A percentile compares a stretch with the other conserved stretches of the same genome.
phyloP scores from a whole-genome alignment of 2,888 invertebrate species.

The Sepiola atlantica region DNA sequence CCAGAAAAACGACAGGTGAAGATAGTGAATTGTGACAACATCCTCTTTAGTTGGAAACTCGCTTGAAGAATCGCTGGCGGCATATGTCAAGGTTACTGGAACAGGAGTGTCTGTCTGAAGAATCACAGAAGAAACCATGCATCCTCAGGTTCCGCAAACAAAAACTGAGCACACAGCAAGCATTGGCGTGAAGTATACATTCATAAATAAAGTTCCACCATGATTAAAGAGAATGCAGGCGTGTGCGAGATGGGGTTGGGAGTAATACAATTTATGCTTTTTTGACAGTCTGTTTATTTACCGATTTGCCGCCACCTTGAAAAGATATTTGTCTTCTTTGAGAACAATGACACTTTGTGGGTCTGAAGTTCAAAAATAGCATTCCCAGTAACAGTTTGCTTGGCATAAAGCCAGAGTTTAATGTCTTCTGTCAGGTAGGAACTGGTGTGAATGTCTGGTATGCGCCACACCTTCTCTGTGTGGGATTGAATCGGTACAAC shows the following conservation, averaged over 20 bases:
- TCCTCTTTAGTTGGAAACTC: too few species aligned
- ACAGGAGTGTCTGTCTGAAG: not conserved
- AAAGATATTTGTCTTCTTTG: not conserved
- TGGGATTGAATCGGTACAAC: not conserved
- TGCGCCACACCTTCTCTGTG: not conserved
- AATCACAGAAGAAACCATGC: not conserved
- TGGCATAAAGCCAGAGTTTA: not conserved
- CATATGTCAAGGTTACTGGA: too few species aligned
- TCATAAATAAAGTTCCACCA: not conserved
- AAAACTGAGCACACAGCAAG: not conserved
- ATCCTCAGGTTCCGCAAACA: not conserved
- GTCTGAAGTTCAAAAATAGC: not conserved
- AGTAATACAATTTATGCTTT: not conserved
- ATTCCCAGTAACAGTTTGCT: not conserved
- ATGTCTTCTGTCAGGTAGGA: constrained; percentile 33
- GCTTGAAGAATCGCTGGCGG: too few species aligned
- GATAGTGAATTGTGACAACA: too few species aligned
- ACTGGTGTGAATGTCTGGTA: not conserved
- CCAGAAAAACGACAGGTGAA: too few species aligned
- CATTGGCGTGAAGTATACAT: not conserved
- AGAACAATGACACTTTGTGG: not conserved
- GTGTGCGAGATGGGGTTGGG: not conserved
- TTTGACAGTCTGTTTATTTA: not conserved
- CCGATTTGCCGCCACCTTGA: not conserved
- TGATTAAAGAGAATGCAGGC: not conserved